Evolutionary conservation across 2,797 vertebrate genomes (phyloP), one percentile per base, ranked within the genome.

Genomic region (Aviceda leuphotes): DNA sequence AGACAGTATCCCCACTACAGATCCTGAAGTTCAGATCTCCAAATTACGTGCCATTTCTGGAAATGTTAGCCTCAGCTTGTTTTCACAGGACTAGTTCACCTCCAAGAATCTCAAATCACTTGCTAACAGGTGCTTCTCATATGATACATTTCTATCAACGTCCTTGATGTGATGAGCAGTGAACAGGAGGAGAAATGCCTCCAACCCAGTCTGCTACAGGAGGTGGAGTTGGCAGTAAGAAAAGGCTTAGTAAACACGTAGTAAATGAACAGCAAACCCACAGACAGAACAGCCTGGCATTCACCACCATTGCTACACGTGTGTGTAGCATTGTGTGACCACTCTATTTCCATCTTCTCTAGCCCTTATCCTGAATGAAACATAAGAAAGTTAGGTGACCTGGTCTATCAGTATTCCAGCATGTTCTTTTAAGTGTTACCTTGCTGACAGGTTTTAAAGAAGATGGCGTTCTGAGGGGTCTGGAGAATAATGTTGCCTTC

Each of bases 391-490:
- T 39, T 26, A 49, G 15, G 35, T 55, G 84, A 65, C n/a, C 44
- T 21, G 22, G 12, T 58, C 87, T 85, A 65, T 62, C 6, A 54
- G 52, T 46, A 52, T 41, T 46, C 46, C 12, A 11, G 52, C 24
- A 37, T 7, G 39, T 65, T 55, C 20, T 47, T 20, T 62, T 84
- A 52, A 62, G 30, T 6, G 4, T 98, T 98, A 99, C 99, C 99
- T 99, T 98, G 99, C 82, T 99, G 99, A 89, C 99, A 99, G 66
- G 99, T 99, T 97, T 99, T 99, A 95, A 99, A 99, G 98, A 99
- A 99, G 96, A 99, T 99, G 83, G 99, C 99, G 0, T 99, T 99
- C 74, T 99, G 99, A 47, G 99, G 99, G 0, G 99, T 99, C 94
- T 98, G 98, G 55, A 99, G 98, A 93, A 99, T 98, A 84, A 98